phyloP scores from a whole-genome alignment of 2,888 invertebrate species.

The Ctena decussata region DNA sequence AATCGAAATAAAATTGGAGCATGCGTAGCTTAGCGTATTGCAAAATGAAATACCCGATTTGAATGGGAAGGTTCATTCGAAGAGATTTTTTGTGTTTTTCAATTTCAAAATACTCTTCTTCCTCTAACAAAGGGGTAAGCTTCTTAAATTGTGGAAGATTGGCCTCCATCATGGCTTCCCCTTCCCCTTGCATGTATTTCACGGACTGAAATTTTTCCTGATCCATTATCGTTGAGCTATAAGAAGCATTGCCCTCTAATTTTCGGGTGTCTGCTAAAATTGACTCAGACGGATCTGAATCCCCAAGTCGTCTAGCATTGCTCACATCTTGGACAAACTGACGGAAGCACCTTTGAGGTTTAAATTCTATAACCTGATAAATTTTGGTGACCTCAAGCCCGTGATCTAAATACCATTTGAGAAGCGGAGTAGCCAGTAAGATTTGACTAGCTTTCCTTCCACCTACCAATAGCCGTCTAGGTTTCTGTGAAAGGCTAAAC shows the following conservation, averaged over 20 bases:
- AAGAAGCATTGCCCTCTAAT: constrained; percentile 35
- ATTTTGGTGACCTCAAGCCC: constrained; percentile 47
- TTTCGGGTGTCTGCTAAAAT: constrained; percentile 15
- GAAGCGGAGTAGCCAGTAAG: constrained; percentile 44
- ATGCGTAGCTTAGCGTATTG: constrained; percentile 56
- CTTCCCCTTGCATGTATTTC: constrained; percentile 25
- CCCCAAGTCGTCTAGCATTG: neutral
- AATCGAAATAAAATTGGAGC: constrained; percentile 41
- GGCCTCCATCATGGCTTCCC: neutral
- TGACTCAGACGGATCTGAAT: neutral
- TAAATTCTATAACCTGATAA: constrained; percentile 18
- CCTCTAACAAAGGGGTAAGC: constrained; percentile 9
- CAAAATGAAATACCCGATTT: constrained; percentile 51
- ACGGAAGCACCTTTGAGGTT: neutral
- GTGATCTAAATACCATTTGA: constrained; percentile 58
- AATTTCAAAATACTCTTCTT: constrained; percentile 33
- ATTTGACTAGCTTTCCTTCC: constrained; percentile 45
- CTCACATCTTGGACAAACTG: constrained; percentile 2
- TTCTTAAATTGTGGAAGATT: constrained; percentile 23
- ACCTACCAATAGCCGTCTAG: constrained; percentile 33
- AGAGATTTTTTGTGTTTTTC: constrained; percentile 33
- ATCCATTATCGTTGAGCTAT: constrained; percentile 53
- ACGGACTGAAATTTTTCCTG: constrained; percentile 20
- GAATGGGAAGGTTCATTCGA: constrained; percentile 34
- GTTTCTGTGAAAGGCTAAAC: constrained; percentile 13